Evolutionary conservation across 2,888 invertebrate species (phyloP).

Genomic region (Nymphalis urticae): DNA sequence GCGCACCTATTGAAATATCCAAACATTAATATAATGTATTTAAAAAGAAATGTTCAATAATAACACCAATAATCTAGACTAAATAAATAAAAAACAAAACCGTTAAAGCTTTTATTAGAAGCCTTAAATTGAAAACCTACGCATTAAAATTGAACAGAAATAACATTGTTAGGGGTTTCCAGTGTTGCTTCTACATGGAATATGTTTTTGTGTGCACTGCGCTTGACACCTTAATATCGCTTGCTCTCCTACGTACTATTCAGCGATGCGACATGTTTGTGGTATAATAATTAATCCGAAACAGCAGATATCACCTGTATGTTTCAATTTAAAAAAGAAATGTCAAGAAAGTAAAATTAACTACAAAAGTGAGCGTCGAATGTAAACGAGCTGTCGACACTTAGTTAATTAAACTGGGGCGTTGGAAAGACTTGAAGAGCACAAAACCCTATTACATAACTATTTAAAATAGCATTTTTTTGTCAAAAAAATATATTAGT

Average conservation of each 20-base stretch:
- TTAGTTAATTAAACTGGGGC: conserved; percentile 1
- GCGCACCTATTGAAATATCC: conserved; percentile 50
- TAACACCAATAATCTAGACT: no score
- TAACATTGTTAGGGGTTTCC: no score
- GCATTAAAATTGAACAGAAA: no score
- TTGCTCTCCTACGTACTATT: no score
- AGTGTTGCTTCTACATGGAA: no score
- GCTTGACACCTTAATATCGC: no score
- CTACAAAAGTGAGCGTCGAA: not conserved
- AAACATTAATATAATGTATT: not conserved
- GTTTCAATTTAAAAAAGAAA: not conserved
- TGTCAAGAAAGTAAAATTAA: not conserved
- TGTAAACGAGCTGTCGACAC: not conserved
- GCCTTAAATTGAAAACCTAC: no score
- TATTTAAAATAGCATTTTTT: not conserved
- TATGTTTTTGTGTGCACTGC: no score
- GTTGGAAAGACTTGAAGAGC: not conserved
- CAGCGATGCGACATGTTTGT: not conserved
- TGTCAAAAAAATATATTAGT: no score
- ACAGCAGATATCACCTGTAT: not conserved
- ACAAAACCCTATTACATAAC: not conserved
- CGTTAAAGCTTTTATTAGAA: no score
- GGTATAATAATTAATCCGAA: not conserved
- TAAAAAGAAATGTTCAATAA: not conserved
- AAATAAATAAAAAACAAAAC: no score